A percentile compares a stretch with the other conserved stretches of the same genome.
Conservation (phyloP, 2,113 vertebrate genomes). For the Ursus arctos region DNA sequence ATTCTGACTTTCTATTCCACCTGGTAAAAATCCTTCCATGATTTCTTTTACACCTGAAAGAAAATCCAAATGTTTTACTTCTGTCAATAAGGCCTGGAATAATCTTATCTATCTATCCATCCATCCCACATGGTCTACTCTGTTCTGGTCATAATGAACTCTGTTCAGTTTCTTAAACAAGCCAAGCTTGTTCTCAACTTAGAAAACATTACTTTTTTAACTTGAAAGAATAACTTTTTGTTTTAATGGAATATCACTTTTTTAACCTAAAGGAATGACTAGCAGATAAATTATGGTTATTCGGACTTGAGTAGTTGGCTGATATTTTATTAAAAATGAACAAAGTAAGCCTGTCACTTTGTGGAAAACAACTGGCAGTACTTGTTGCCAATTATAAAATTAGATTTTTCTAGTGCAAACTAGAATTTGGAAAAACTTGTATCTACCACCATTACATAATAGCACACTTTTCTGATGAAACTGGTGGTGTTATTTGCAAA, state of each 20-base stretch:
- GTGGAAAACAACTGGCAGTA: not conserved
- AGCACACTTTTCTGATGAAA: not conserved
- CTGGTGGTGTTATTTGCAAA: not conserved
- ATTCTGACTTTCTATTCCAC: not conserved
- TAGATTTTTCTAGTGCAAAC: not conserved
- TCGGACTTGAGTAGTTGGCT: not conserved
- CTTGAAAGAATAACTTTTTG: not conserved
- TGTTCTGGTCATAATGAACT: not conserved
- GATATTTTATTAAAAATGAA: conserved; percentile 9
- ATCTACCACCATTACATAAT: not conserved
- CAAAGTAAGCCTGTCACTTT: not conserved
- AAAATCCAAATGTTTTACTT: not conserved
- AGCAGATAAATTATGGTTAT: not conserved
- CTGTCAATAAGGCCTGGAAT: not conserved
- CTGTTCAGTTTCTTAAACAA: not conserved
- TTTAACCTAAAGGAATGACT: not conserved
- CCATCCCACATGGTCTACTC: rapidly evolving
- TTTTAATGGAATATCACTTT: not conserved
- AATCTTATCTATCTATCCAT: not conserved
- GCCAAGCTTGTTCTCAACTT: not conserved
- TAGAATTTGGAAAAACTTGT: not conserved
- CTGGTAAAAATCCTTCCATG: not conserved
- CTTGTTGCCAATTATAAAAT: not conserved
- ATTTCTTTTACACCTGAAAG: not conserved
- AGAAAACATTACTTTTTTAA: not conserved